Base-by-base conservation (phyloP, 1,140 invertebrate genomes). In the Tetramorium parvispinum region DNA sequence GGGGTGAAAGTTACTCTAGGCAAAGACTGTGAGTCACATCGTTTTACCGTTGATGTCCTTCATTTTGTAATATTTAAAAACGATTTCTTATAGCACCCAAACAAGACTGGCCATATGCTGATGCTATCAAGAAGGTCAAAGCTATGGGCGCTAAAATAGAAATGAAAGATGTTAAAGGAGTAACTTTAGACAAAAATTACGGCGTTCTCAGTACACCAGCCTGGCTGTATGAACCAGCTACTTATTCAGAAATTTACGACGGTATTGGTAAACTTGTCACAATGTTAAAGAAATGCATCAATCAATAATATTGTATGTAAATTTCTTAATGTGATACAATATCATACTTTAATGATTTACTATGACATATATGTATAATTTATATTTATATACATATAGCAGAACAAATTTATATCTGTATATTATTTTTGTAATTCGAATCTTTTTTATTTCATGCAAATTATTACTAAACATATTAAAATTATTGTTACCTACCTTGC, bases 141-240 rank as follows among this genome's bases (percentile, higher is more conserved):
- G 76, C 94, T 4, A 95, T 96, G 94, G 96, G 96, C 2, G 95
- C 96, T 18, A 94, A 95, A 51, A 59, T 96, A 18, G 95, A 95
- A 78, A 93, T 94, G 87, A 93, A 95, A 87, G 91, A 91, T 86
- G 95, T 95, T 0, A 94, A 95, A 79, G 96, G 96, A 77, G 91
- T 96, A 16, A 93, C 95, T 32, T 91, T 95, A 43, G 96, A 96
- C 91, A 90, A 92, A 3, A 93, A 95, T 10, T 96, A 96, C 89
- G 95, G 95, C 49, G 93, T 97, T 43, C 95, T 96, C 11, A 96
- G 96, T 16, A 96, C 96, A 5, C 96, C 96, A 10, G 96, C 96
- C 0, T 97, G 95, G 93, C 96, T 97, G 96, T 96, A 96, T 85
- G 93, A 96, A 40, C 93, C 77, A 32, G 92, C 94, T 7, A 91